phyloP scores from a whole-genome alignment of 2,113 vertebrate genomes.

The Forbesichthys agassizii region DNA sequence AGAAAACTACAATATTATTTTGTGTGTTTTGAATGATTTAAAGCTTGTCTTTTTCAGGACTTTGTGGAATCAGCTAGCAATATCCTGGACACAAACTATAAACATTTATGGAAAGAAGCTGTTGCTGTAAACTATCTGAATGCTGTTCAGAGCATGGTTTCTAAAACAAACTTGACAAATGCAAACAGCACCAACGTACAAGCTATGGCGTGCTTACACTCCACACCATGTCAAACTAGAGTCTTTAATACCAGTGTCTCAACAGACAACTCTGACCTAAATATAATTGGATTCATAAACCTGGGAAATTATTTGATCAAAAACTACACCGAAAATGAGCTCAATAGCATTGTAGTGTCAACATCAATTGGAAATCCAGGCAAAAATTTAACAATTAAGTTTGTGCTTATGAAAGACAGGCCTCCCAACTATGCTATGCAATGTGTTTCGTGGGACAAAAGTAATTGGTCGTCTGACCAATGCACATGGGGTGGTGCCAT shows the following conservation, averaged over 20 bases:
- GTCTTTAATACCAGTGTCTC: slow-evolving; percentile 26
- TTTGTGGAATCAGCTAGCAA: slow-evolving; percentile 74
- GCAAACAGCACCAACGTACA: slow-evolving; percentile 28
- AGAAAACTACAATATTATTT: background rate
- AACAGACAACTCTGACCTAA: background rate
- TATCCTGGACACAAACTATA: slow-evolving; percentile 54
- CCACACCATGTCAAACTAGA: accelerated
- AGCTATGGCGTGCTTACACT: slow-evolving; percentile 13
- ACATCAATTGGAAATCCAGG: background rate
- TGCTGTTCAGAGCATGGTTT: slow-evolving; percentile 76
- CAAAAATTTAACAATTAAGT: slow-evolving; percentile 59
- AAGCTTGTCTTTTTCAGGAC: slow-evolving; percentile 71
- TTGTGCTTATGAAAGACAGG: slow-evolving; percentile 26
- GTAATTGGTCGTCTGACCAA: accelerated
- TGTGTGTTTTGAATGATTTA: background rate
- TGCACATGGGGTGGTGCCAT: slow-evolving; percentile 18
- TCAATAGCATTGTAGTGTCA: slow-evolving; percentile 77
- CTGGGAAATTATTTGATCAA: slow-evolving; percentile 68
- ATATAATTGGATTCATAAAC: slow-evolving; percentile 64
- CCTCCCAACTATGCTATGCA: accelerated
- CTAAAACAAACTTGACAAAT: background rate
- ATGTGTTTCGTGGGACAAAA: slow-evolving; percentile 83
- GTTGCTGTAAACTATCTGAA: slow-evolving; percentile 70
- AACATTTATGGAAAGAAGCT: accelerated
- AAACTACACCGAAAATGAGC: accelerated